These are phyloP conservation scores for Hemitrygon akajei DNA, from an alignment of 2,797 vertebrate genomes.

Conservation along the genomic window DNA sequence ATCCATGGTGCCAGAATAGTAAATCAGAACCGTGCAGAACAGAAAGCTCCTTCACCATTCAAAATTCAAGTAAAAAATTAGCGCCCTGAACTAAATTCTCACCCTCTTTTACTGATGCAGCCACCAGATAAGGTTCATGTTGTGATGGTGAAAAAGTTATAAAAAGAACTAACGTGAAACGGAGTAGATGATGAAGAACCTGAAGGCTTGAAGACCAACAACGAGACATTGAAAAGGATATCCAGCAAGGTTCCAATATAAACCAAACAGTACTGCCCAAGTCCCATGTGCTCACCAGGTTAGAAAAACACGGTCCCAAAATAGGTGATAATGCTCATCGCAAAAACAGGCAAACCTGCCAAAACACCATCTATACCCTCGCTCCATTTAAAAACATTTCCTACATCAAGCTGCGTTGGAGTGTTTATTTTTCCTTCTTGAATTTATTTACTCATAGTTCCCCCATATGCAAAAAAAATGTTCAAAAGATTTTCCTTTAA, in stretches of 20 bases:
- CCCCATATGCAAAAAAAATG: neutral
- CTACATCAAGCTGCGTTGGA: constrained; percentile 29
- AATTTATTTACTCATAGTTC: constrained; percentile 37
- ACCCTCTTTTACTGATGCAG: neutral
- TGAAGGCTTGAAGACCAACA: neutral
- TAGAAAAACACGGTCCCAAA: constrained; percentile 75
- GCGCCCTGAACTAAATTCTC: neutral
- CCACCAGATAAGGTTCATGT: neutral
- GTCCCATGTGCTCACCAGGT: constrained; percentile 93
- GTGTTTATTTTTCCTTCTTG: constrained; percentile 34
- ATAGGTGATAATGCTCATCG: constrained; percentile 40
- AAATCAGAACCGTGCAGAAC: neutral
- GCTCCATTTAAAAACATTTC: constrained; percentile 33
- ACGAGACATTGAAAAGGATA: neutral
- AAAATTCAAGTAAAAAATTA: neutral
- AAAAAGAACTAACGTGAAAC: neutral
- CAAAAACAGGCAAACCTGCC: neutral
- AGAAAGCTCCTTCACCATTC: neutral
- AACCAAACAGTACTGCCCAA: constrained; percentile 77
- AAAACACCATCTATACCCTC: constrained; percentile 7
- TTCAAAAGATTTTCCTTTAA: constrained; percentile 27
- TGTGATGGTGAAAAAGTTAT: neutral
- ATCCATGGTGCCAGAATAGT: neutral
- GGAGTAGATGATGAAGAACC: neutral
- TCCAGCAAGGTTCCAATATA: constrained; percentile 64